A percentile compares a stretch with the other conserved stretches of the same genome.
Evolutionary conservation across 1,140 invertebrate genomes (phyloP).

Genomic region (Bombus picipes): DNA sequence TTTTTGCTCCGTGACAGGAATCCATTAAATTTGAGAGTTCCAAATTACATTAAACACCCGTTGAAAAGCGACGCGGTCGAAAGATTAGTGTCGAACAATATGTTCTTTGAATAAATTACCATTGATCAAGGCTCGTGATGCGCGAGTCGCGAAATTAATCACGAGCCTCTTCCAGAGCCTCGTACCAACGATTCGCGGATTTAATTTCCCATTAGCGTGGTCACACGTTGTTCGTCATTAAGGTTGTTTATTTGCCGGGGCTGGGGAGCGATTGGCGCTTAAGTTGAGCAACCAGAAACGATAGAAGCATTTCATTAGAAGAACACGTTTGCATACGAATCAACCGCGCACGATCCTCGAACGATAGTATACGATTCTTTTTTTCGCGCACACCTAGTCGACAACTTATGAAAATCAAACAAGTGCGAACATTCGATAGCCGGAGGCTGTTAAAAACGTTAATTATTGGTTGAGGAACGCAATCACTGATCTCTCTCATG

Average conservation of each 20-base stretch:
- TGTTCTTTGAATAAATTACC: slow-evolving; percentile 27
- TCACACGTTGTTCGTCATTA: slow-evolving; percentile 26
- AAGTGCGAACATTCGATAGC: not conserved
- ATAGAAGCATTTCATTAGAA: slow-evolving; percentile 11
- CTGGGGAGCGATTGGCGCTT: not conserved
- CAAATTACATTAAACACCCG: not conserved
- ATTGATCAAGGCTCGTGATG: slow-evolving; percentile 16
- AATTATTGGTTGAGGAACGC: slow-evolving; percentile 44
- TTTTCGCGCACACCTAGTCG: not conserved
- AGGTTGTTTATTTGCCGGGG: slow-evolving; percentile 15
- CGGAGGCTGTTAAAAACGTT: slow-evolving; percentile 13
- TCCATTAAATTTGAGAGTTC: not conserved
- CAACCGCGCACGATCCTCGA: not conserved
- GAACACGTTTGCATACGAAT: not conserved
- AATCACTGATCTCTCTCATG: slow-evolving; percentile 7
- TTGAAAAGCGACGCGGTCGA: not conserved
- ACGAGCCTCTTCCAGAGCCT: not conserved
- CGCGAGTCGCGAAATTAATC: slow-evolving; percentile 24
- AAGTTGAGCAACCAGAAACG: not conserved
- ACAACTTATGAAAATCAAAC: slow-evolving; percentile 21
- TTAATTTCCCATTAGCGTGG: slow-evolving; percentile 32
- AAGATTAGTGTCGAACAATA: slow-evolving; percentile 15
- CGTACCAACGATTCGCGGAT: slow-evolving; percentile 13
- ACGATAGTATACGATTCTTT: not conserved
- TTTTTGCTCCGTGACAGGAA: not conserved